Conservation (phyloP, 2,797 vertebrate species). For the Tenualosa thibaudeaui region DNA sequence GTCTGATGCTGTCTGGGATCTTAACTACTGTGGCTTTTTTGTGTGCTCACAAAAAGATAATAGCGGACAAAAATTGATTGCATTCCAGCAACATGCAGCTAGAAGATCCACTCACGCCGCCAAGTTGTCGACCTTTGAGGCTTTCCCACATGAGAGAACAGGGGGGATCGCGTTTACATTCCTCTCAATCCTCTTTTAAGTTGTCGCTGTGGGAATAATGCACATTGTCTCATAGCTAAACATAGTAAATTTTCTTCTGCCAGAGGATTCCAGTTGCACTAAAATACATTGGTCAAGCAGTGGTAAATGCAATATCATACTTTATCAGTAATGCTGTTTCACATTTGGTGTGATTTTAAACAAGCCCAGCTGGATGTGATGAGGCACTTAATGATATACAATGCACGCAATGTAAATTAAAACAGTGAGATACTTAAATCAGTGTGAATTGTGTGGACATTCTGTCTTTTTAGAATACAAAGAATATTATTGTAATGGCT, state of each 20-base stretch:
- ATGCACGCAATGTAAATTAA: background rate
- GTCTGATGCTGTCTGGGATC: too few species aligned
- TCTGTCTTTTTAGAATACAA: background rate
- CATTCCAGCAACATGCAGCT: slow-evolving; percentile 7
- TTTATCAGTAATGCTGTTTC: background rate
- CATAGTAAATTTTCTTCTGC: background rate
- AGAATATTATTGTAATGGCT: background rate
- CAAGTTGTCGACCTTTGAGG: background rate
- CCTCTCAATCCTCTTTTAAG: slow-evolving; percentile 6
- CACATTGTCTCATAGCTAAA: slow-evolving; percentile 21
- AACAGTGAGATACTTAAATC: background rate
- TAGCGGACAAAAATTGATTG: slow-evolving; percentile 49
- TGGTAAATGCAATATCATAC: background rate
- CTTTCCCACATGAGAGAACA: background rate
- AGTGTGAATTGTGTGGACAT: background rate
- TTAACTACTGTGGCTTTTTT: slow-evolving; percentile 53
- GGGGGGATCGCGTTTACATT: background rate
- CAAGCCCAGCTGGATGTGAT: background rate
- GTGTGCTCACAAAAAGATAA: slow-evolving; percentile 36
- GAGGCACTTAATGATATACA: background rate
- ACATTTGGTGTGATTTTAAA: background rate
- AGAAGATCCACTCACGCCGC: background rate
- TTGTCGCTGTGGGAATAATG: background rate
- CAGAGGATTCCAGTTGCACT: slow-evolving; percentile 1
- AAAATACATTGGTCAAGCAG: background rate